phyloP scores from a whole-genome alignment of 2,113 vertebrate genomes.

The Emydura subglobosa region DNA sequence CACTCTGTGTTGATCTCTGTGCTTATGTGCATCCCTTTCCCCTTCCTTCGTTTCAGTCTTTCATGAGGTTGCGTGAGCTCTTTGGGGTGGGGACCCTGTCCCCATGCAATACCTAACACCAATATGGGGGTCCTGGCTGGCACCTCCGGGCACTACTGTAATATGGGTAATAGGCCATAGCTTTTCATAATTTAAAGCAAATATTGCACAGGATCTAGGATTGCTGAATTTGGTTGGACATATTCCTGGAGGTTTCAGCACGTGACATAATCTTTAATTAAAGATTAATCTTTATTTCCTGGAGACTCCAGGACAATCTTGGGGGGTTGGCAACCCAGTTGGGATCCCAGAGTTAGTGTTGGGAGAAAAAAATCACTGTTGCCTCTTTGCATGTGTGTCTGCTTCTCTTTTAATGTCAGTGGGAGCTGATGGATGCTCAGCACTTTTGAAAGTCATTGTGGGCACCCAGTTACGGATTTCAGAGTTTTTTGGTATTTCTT shows the following conservation, averaged over 20 bases:
- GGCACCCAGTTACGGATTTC: neutral
- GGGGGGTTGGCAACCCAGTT: neutral
- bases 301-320: neutral
- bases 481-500: neutral
- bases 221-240: neutral
- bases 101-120: neutral
- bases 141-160: neutral
- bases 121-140: neutral
- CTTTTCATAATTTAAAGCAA: neutral
- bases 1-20: neutral
- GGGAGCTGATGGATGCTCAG: neutral
- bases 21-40: neutral
- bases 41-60: neutral
- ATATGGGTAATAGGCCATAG: neutral
- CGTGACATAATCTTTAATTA: neutral
- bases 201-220: neutral
- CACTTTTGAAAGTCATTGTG: neutral
- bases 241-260: neutral
- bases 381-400: neutral
- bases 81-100: neutral
- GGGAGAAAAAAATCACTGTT: neutral
- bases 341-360: neutral
- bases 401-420: neutral
- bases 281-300: neutral
- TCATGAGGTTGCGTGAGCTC: neutral